Conservation (phyloP, 2,888 invertebrate species). For the Hemaris fuciformis region DNA sequence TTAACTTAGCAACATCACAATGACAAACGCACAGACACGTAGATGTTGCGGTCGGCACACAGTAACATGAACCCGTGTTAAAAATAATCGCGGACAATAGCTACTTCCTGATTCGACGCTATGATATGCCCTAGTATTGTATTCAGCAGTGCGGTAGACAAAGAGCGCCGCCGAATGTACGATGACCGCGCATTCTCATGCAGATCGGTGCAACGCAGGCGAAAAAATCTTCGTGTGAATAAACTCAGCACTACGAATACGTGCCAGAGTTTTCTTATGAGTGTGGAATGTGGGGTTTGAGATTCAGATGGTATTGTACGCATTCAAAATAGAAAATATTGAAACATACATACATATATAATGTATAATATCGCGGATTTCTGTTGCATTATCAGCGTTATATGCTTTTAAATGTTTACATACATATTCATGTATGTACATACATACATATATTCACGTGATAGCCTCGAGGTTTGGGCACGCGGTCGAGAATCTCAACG, state of each 20-base stretch:
- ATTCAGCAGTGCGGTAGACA: background rate
- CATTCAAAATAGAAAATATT: too few species aligned
- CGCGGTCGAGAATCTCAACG: too few species aligned
- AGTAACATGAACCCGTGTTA: slow-evolving; percentile 6
- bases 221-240: background rate
- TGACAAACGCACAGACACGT: background rate
- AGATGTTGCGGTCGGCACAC: background rate
- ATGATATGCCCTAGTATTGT: slow-evolving; percentile 1
- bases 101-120: slow-evolving; percentile 7
- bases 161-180: background rate
- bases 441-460: too few species aligned
- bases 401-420: too few species aligned
- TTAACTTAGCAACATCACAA: background rate
- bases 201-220: background rate
- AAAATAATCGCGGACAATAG: slow-evolving; percentile 3
- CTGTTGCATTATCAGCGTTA: too few species aligned
- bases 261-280: background rate
- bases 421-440: too few species aligned
- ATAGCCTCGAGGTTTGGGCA: too few species aligned
- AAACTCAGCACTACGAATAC: background rate
- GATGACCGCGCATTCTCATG: background rate
- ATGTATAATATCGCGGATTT: too few species aligned
- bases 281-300: background rate
- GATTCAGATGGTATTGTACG: too few species aligned
- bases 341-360: too few species aligned